Evolutionary conservation across 1,140 invertebrate species (phyloP), one percentile per base, ranked within the genome.

Genomic region (Zelostemma sp.): DNA sequence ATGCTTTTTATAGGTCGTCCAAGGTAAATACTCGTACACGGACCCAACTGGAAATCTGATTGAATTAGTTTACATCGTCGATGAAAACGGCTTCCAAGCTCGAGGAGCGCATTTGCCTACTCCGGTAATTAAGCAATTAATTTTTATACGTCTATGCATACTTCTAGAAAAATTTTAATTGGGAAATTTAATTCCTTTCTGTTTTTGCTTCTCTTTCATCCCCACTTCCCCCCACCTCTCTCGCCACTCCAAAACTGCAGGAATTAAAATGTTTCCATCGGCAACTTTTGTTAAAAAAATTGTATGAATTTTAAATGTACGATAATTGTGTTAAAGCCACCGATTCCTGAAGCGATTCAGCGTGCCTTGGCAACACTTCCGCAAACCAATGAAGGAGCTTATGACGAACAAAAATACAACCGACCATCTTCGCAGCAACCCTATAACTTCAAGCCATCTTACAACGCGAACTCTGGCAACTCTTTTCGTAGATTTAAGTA

Each of bases 31-130:
- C 64, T 91, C 91, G 17, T 95, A 95, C 80, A 94, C 93, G 0
- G 92, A 93, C 9, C 91, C 92, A 1, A 92, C 95, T 72, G 93
- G 93, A 50, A 91, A 90, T 38, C 88, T 91, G 14, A 93, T 95
- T 66, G 86, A 88, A 0, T 83, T 96, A 1, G 90, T 88, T 56
- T 96, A 96, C 80, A 87, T 90, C 1, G 93, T 94, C 1, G 93
- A 95, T 78, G 91, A 92, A 72, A 89, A 89, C 60, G 92, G 92
- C n/a, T 93, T 93, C 78, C 89, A 89, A 80, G 89, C 92, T 2
- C 84, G 87, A 31, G 92, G 93, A 15, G 89, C 90, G n/a, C 93
- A 94, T 78, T 82, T 95, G 15, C 93, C 93, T 15, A 93, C 92
- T 1, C 91, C 93, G n/a, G n/a, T n/a, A n/a, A n/a, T n/a, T n/a